Percentiles rank a stretch among this genome's conserved stretches.
These are phyloP conservation scores for Incurvaria masculella DNA, from an alignment of 2,888 invertebrate species.

Conservation along the genomic window DNA sequence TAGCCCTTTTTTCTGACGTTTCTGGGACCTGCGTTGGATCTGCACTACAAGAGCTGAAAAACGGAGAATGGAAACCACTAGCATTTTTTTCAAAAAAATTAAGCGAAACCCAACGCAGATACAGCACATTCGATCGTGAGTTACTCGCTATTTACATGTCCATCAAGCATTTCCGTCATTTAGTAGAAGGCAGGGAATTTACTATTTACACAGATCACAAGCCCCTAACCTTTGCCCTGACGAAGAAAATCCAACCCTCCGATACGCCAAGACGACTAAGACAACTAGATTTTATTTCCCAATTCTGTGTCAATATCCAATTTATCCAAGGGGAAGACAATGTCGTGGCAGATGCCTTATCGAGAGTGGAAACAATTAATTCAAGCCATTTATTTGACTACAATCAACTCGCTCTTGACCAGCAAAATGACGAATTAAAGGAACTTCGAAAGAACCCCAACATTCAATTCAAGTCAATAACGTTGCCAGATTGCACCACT, in stretches of 20 bases:
- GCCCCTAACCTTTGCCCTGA: conserved; percentile 24
- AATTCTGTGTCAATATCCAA: conserved; percentile 26
- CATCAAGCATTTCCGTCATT: conserved; percentile 25
- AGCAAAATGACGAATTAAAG: conserved; percentile 11
- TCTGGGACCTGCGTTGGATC: conserved; percentile 29
- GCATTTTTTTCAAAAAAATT: conserved; percentile 29
- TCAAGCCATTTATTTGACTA: conserved; percentile 2
- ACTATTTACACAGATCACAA: conserved; percentile 27
- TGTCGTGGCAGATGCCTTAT: conserved; percentile 25
- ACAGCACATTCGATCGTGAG: conserved; percentile 29
- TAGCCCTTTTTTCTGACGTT: conserved; percentile 26
- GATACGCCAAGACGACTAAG: conserved; percentile 25
- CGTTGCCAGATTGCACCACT: neutral
- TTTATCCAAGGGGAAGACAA: conserved; percentile 25
- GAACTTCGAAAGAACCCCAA: conserved; percentile 12
- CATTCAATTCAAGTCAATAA: neutral
- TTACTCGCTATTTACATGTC: conserved; percentile 27
- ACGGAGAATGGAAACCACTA: conserved; percentile 23
- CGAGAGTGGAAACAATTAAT: conserved; percentile 18
- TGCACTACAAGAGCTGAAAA: conserved; percentile 24
- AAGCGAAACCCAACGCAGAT: conserved; percentile 21
- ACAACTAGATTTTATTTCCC: conserved; percentile 24
- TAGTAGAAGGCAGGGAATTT: conserved; percentile 27
- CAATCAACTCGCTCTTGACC: conserved; percentile 11
- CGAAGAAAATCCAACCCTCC: conserved; percentile 13